Percentiles rank a stretch among this genome's conserved stretches.
These are phyloP conservation scores for Tetranychus piercei DNA, from an alignment of 2,888 invertebrate genomes.

Conservation along the genomic window DNA sequence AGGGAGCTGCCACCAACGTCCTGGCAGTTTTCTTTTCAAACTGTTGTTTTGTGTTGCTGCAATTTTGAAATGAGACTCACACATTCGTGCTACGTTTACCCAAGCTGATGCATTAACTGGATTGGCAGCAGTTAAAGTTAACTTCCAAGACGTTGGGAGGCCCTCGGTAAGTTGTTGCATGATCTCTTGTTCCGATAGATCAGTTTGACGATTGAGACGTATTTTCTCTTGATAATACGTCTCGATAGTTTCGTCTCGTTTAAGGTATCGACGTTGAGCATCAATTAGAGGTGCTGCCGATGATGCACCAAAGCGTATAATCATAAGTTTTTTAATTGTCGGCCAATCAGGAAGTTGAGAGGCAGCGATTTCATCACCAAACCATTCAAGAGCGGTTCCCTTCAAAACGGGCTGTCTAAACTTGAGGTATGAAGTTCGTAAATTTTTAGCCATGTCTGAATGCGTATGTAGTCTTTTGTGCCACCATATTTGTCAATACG, in stretches of 20 bases:
- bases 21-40: too few relatives aligned
- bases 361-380: slow-evolving; percentile 1
- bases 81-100: too few relatives aligned
- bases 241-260: too few relatives aligned
- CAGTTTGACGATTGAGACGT: neutral
- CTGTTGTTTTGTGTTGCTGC: too few relatives aligned
- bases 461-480: neutral
- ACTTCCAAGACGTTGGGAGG: neutral
- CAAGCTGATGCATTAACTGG: too few relatives aligned
- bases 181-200: neutral
- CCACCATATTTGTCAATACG: too few relatives aligned
- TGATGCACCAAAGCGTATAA: too few relatives aligned
- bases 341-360: neutral
- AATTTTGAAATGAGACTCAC: too few relatives aligned
- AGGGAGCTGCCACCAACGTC: neutral
- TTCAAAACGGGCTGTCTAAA: neutral
- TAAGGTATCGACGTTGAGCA: too few relatives aligned
- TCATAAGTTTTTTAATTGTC: neutral
- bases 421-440: neutral
- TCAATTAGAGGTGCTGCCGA: too few relatives aligned
- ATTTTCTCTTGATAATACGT: neutral
- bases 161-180: slow-evolving; percentile 3
- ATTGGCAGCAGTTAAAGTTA: too few relatives aligned
- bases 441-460: slow-evolving; percentile 3
- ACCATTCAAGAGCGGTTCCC: neutral